A percentile compares a stretch with the other conserved stretches of the same genome.
Conservation (phyloP, 2,113 vertebrate genomes). For the Vimba vimba region DNA sequence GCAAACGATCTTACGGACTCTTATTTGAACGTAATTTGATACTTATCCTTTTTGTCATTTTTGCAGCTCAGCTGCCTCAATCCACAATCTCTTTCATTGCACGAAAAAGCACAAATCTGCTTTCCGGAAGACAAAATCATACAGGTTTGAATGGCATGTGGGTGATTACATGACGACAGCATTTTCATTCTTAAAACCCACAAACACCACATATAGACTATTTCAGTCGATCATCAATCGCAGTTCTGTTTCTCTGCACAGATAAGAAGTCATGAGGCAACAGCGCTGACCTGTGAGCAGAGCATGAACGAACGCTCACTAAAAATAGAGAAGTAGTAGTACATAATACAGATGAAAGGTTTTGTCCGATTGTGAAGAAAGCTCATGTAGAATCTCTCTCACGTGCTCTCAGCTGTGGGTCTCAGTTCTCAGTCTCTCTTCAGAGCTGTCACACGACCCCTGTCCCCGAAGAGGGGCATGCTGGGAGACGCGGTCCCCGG, state of each 20-base stretch:
- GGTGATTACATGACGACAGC: too few relatives aligned
- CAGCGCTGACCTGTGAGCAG: background rate
- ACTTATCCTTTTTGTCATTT: too few relatives aligned
- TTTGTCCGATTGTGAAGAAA: background rate
- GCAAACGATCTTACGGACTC: too few relatives aligned
- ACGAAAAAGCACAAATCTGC: background rate
- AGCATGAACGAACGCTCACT: background rate
- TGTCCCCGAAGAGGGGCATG: conserved; percentile 7
- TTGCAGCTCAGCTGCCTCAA: background rate
- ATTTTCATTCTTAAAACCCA: background rate
- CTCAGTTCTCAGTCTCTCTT: conserved; percentile 12
- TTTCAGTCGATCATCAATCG: background rate
- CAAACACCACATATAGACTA: background rate
- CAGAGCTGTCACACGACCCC: conserved; percentile 44
- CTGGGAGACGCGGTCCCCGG: conserved; percentile 22
- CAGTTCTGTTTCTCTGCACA: background rate
- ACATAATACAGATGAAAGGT: background rate
- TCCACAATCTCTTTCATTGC: background rate
- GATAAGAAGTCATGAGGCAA: background rate
- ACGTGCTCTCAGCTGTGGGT: conserved; percentile 22
- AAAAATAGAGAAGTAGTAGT: background rate
- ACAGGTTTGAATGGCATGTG: background rate
- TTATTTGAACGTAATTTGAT: too few relatives aligned
- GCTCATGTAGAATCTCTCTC: background rate
- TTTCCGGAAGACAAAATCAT: background rate